These are phyloP conservation scores for Hemiprocne comata DNA, from an alignment of 2,113 vertebrate species.

Conservation along the genomic window DNA sequence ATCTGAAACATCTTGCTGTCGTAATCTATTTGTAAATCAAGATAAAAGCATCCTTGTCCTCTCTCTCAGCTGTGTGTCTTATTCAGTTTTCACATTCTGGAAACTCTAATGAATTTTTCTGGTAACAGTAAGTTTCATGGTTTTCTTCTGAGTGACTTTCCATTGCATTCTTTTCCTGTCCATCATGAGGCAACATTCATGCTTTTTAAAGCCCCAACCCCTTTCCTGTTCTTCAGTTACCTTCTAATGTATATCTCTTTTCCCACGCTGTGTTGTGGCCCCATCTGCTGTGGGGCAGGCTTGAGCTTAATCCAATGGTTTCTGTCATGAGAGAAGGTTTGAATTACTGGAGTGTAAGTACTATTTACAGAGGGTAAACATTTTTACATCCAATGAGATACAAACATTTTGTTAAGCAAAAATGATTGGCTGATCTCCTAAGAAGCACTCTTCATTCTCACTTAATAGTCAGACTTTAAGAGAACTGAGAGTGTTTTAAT, in stretches of 20 bases:
- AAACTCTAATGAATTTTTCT: background rate
- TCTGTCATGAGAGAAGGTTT: background rate
- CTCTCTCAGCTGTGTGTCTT: background rate
- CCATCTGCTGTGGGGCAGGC: background rate
- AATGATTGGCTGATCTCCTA: background rate
- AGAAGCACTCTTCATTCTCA: conserved; percentile 7
- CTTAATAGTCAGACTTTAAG: conserved; percentile 29
- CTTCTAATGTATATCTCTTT: background rate
- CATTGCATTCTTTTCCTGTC: background rate
- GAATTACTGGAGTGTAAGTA: rapidly evolving
- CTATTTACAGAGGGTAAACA: background rate
- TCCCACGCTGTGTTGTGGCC: background rate
- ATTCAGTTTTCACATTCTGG: background rate
- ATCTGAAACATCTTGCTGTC: background rate
- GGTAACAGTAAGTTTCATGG: rapidly evolving
- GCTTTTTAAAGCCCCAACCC: background rate
- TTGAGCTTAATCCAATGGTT: background rate
- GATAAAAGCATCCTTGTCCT: background rate
- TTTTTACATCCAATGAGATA: background rate
- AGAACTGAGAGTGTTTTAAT: background rate
- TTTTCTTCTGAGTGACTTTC: background rate
- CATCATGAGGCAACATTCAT: background rate
- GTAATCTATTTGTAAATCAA: background rate
- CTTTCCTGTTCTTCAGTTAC: background rate
- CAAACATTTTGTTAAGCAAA: conserved; percentile 34